These are phyloP conservation scores for Ornithoptera alexandrae DNA, from an alignment of 2,888 invertebrate genomes.

Conservation along the genomic window DNA sequence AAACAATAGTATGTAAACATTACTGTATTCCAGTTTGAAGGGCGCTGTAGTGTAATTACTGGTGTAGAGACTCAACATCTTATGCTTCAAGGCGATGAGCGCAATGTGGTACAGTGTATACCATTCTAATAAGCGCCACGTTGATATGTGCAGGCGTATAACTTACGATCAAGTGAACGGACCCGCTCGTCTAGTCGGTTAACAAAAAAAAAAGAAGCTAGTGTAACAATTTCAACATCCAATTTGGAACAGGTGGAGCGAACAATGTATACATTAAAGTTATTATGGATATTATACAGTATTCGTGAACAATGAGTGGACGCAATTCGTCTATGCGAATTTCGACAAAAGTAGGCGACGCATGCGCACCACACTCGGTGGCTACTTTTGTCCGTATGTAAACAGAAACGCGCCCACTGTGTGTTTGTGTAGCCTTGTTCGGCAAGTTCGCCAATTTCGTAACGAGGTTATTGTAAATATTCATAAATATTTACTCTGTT, in stretches of 20 bases:
- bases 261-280: too few species aligned
- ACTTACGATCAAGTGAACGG: too few species aligned
- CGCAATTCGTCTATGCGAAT: neutral
- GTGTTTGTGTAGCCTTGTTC: constrained; percentile 16
- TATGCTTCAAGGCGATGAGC: too few species aligned
- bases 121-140: too few species aligned
- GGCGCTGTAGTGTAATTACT: too few species aligned
- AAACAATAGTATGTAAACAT: too few species aligned
- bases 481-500: neutral
- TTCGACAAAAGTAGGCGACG: constrained; percentile 1
- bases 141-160: too few species aligned
- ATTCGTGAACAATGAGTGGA: neutral
- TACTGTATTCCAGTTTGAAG: too few species aligned
- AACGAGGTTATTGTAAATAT: constrained; percentile 11
- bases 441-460: constrained; percentile 13
- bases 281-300: neutral
- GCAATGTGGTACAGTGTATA: too few species aligned
- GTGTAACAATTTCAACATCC: neutral
- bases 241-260: neutral
- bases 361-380: neutral
- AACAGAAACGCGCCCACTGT: constrained; percentile 21
- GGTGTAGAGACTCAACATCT: too few species aligned
- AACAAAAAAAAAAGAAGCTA: neutral
- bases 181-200: too few species aligned
- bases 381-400: constrained; percentile 9